Evolutionary conservation across 92 coral and sea anemone species (phyloP), one percentile per base, ranked within the genome.

Genomic region (Zoanthus sansibaricus): DNA sequence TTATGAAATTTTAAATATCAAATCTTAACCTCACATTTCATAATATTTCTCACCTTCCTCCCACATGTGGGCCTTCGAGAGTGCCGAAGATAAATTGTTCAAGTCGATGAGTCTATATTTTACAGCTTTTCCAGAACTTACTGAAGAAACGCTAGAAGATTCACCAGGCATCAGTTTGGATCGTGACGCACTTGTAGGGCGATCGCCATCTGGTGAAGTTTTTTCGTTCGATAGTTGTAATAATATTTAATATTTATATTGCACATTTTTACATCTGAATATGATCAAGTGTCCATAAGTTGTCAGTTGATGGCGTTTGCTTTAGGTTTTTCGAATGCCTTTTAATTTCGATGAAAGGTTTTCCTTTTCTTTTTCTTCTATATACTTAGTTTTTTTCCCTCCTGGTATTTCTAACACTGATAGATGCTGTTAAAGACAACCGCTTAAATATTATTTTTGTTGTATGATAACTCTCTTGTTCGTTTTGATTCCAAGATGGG

Each of bases 31-130:
- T 33, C 42, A 33, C 42, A 33, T 33, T 33, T 33, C 42, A 33
- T 33, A 33, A 33, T 33, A 33, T 33, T 33, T 33, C 3, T 33
- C 42, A 33, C 42, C 42, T 33, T 3, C 42, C 42, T 33, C 42
- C 2, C 92, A 83, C 79, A 83, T 86, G 16, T 83, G 91, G 11
- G 75, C 92, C 78, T 89, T 77, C 30, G 83, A 74, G n/a, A 89
- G 76, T 76, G 84, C 56, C 3, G 42, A 33, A 33, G 42, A 33
- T 33, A 9, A 84, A 48, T 64, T 84, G 67, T 46, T 83, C 83
- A 7, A 75, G 70, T 49, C 68, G 75, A 32, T 83, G 12, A 85
- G 83, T 84, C 46, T 83, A n/a, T 11, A 89, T 78, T 30, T 88
- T 75, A 37, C 83, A 83, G 83, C 72, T 66, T 72, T 47, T 85